Evolutionary conservation across 2,113 vertebrate genomes (phyloP), one percentile per base, ranked within the genome.

Genomic region (Sinocyclocheilus anshuiensis): DNA sequence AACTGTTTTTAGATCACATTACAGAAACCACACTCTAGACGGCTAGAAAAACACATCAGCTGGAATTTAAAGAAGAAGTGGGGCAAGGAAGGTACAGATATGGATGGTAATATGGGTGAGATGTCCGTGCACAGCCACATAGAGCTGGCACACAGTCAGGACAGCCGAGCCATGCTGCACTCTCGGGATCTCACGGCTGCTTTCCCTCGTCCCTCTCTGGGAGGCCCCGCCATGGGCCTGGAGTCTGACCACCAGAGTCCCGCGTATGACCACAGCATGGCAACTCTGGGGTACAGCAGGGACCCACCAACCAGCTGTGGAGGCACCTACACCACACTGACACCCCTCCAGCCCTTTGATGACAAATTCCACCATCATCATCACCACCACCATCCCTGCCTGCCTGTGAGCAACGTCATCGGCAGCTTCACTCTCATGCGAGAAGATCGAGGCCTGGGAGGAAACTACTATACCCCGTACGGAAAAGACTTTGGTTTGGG

Each of bases 371-470:
- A 95, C 88, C 94, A 94, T 83, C 94, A 93, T 83, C 94, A 93
- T 83, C 95, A 95, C 84, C 92, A 95, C 84, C 92, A 93, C 72
- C 95, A 96, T 87, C 95, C 95, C 24, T 96, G 95, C 86, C 90
- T 96, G 75, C 95, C 95, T 0, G 94, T 96, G 91, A 95, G 95
- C 89, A 96, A 96, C 2, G 95, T 96, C 67, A 95, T 96, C 2
- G 96, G 96, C 76, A 96, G 95, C 93, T 96, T 96, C 89, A 96
- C 96, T 36, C 94, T 96, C 50, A 96, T 96, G 95, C 93, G 95
- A 0, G 96, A 96, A 63, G 95, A 96, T 75, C 87, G 95, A 39
- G 92, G 94, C 76, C 92, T 96, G 50, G 87, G 93, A n/a, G 87
- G 94, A 69, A 96, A 95, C 89, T 96, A 96, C 92, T 96, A 96